Evolutionary conservation across 30 jellyfish, hydroid and myxozoan species (phyloP).

Genomic region (Cassiopea andromeda): DNA sequence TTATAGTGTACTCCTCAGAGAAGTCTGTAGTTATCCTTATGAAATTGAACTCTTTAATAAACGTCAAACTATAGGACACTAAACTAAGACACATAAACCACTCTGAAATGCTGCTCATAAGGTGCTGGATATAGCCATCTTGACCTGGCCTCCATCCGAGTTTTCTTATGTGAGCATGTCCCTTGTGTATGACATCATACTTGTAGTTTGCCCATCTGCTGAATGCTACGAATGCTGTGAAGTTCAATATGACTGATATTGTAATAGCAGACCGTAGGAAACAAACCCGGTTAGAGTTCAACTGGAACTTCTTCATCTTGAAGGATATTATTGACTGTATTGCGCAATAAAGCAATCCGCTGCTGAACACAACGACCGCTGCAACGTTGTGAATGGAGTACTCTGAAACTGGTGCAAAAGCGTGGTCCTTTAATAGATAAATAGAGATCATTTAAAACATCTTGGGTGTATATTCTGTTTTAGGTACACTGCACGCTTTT

Average conservation of each 20-base stretch:
- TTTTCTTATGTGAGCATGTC: slow-evolving; percentile 40
- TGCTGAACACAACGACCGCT: slow-evolving; percentile 84
- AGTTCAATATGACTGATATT: slow-evolving; percentile 53
- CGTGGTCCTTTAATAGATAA: slow-evolving; percentile 51
- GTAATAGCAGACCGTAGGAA: slow-evolving; percentile 66
- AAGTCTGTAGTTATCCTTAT: slow-evolving; percentile 84
- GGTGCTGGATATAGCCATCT: slow-evolving; percentile 82
- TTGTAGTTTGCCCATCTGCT: slow-evolving; percentile 67
- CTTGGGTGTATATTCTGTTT: neutral
- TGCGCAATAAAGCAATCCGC: slow-evolving; percentile 79
- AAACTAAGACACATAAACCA: slow-evolving; percentile 90
- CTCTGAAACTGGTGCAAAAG: slow-evolving; percentile 76
- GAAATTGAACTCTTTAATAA: slow-evolving; percentile 72
- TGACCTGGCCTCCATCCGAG: slow-evolving; percentile 88
- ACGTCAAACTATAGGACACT: slow-evolving; percentile 70
- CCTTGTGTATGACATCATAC: slow-evolving; percentile 32
- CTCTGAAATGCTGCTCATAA: slow-evolving; percentile 76
- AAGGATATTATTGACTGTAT: slow-evolving; percentile 71
- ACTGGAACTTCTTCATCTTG: slow-evolving; percentile 61
- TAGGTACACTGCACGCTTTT: too few species aligned
- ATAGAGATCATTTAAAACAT: neutral
- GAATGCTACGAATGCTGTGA: slow-evolving; percentile 61
- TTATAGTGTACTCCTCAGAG: slow-evolving; percentile 70
- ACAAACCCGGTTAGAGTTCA: slow-evolving; percentile 67
- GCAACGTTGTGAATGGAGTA: slow-evolving; percentile 90